Evolutionary conservation across 2,797 vertebrate species (phyloP), one percentile per base, ranked within the genome.

Genomic region (Oreortyx pictus): DNA sequence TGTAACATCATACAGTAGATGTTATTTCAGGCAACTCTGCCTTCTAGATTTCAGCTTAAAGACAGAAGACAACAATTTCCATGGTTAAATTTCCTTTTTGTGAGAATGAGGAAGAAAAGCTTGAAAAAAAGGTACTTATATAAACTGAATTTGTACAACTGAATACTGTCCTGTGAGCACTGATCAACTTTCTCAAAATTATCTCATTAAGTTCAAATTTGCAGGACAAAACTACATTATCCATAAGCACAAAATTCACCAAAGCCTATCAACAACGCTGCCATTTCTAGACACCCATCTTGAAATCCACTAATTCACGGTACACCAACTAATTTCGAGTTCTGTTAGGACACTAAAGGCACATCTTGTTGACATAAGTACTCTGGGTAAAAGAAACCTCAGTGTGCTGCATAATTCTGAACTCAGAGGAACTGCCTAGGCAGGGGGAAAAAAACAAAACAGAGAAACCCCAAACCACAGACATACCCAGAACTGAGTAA

Each of bases 401-500:
- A 70, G 19, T 72, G 56, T 25, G 25, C 66, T 56, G 12, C 14
- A 76, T 24, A 35, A 71, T 37, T 10, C 65, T 61, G 11, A 81
- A 79, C 12, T 60, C 9, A 78, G 14, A 81, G 68, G 11, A 4
- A 23, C 5, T 86, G 59, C 35, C n/a, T 47, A 60, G 1, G 22
- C 14, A 46, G 5, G 7, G 1, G 7, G 2, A 80, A 61, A 54
- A 31, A 54, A 1, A 4, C 17, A 23, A 68, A 59, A 79, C 0
- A 61, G 20, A 44, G 88, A 86, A 52, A 20, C 1, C 29, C 27
- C 39, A 89, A 86, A 50, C 83, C 67, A 86, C 33, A 33, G 54
- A 64, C 24, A 84, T 44, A 76, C 27, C 23, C 67, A 91, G n/a
- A 9, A 37, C 50, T 82, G 71, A 92, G 50, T 86, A 90, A 93